phyloP scores from a whole-genome alignment of 2,797 vertebrate genomes.

The Artibeus lituratus region DNA sequence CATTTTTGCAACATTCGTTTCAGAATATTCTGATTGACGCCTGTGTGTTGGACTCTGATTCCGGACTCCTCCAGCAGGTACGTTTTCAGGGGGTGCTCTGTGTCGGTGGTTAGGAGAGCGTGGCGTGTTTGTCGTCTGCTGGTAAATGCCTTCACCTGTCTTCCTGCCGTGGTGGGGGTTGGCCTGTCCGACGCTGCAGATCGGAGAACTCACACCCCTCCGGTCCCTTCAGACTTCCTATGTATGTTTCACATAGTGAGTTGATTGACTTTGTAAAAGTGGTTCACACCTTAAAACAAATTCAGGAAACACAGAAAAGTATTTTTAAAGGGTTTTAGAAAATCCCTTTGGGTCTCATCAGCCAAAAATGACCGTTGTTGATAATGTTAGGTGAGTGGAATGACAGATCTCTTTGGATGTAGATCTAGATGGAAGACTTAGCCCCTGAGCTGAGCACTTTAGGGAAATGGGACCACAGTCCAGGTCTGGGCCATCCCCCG shows the following conservation, averaged over 20 bases:
- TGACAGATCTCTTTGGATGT: not conserved
- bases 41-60: conserved; percentile 95
- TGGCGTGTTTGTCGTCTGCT: not conserved
- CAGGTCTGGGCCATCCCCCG: not conserved
- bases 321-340: not conserved
- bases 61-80: conserved; percentile 97
- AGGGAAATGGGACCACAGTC: not conserved
- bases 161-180: not conserved
- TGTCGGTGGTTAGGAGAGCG: rapidly evolving
- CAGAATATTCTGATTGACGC: conserved; percentile 97
- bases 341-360: not conserved
- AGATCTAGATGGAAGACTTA: not conserved
- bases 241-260: not conserved
- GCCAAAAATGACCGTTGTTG: not conserved
- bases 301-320: not conserved
- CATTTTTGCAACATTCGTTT: conserved; percentile 40
- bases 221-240: not conserved
- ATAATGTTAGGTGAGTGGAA: not conserved
- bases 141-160: not conserved
- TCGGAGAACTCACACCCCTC: not conserved
- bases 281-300: not conserved
- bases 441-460: not conserved
- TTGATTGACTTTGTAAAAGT: not conserved
- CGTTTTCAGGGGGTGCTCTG: not conserved
- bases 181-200: no score